Percentiles rank a stretch among this genome's conserved stretches.
These are phyloP conservation scores for Nyctalus aviator DNA, from an alignment of 2,797 vertebrate species.

Conservation along the genomic window DNA sequence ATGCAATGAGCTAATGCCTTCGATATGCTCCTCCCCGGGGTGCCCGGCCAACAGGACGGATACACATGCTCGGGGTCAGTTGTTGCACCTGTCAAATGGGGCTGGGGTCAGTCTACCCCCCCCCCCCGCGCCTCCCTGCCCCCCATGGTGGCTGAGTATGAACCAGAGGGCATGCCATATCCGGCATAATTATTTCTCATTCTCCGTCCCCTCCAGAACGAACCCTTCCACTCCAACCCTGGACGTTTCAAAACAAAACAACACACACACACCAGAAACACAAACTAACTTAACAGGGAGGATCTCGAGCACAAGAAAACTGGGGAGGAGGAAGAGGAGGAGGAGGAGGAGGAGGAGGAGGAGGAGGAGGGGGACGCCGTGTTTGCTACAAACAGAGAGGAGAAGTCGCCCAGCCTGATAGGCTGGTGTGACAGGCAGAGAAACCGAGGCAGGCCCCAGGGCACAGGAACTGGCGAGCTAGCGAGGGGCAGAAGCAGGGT, in stretches of 20 bases:
- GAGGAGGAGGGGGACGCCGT: accelerated
- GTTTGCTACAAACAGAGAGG: not conserved
- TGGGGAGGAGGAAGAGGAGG: not conserved
- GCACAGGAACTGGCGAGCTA: not conserved
- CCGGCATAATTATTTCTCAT: not conserved
- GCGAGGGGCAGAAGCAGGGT: not conserved
- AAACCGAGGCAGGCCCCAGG: not conserved
- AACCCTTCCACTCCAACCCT: not conserved
- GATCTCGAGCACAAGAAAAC: not conserved
- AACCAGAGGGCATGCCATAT: not conserved
- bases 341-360: accelerated
- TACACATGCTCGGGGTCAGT: not conserved
- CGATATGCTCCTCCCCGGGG: not conserved
- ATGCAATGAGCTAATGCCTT: not conserved
- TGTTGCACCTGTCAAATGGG: slow-evolving; percentile 46
- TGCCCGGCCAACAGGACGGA: not conserved
- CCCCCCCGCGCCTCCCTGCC: accelerated
- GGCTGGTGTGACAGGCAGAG: not conserved
- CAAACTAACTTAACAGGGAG: too few relatives aligned
- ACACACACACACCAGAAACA: not conserved
- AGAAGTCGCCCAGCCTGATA: not conserved
- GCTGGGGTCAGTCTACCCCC: not conserved
- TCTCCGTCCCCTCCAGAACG: not conserved
- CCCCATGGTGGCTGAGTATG: not conserved
- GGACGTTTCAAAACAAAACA: not conserved